Conservation (phyloP, 2,797 vertebrate genomes). For the Periparus ater region DNA sequence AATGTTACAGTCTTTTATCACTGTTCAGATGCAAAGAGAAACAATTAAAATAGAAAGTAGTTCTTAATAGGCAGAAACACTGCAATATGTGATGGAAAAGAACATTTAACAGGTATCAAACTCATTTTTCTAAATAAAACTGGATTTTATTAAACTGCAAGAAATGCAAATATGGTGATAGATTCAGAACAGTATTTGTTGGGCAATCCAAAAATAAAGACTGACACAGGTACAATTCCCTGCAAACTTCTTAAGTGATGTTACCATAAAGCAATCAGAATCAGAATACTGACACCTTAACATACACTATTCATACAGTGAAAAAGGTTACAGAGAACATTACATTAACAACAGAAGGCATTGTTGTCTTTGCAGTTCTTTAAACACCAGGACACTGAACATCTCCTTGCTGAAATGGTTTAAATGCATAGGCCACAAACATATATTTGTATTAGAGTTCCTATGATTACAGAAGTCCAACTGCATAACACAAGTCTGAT, state of each 20-base stretch:
- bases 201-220: conserved; percentile 2
- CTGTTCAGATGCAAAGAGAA: neutral
- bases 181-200: neutral
- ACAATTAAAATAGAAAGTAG: neutral
- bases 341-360: neutral
- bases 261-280: neutral
- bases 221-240: neutral
- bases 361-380: neutral
- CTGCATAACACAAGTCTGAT: conserved; percentile 44
- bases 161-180: neutral
- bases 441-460: conserved; percentile 31
- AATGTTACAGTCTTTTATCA: neutral
- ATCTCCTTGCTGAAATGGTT: conserved; percentile 31
- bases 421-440: conserved; percentile 58
- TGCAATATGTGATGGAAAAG: neutral
- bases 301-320: neutral
- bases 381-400: neutral
- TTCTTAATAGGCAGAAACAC: neutral
- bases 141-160: conserved; percentile 31
- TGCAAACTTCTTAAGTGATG: neutral
- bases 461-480: conserved; percentile 38
- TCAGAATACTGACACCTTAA: neutral
- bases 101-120: neutral
- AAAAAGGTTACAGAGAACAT: neutral
- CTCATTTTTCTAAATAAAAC: neutral